Evolutionary conservation across 2,113 vertebrate species (phyloP), one percentile per base, ranked within the genome.

Genomic region (Galeopterus variegatus): DNA sequence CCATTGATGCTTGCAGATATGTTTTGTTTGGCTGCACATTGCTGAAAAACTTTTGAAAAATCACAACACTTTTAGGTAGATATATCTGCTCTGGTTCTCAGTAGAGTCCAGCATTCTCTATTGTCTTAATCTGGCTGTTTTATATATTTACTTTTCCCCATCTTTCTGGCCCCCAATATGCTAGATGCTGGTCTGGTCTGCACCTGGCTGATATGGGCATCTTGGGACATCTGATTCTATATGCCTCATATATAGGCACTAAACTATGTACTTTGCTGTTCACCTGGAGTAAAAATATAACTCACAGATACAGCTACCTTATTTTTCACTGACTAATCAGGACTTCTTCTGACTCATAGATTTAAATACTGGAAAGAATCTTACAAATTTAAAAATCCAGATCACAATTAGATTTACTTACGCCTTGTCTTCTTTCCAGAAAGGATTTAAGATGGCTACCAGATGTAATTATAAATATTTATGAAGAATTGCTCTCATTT

Each of bases 381-480:
- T 84, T 84, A 50, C 41, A 65, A 76, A 79, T 56, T 67, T 88
- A 85, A 86, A 93, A 93, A 56, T 91, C 26, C n/a, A 80, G 65
- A 79, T 92, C 6, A 48, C 19, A 96, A 73, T 76, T 75, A 80
- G 10, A 41, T 86, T 79, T 86, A 60, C 73, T 89, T 58, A 60
- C 26, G 69, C 8, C 36, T 95, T 18, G 7, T 2, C 31, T 36
- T 58, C n/a, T 50, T 75, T 79, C 45, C 36, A 75, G 50, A 84
- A 92, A 94, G 70, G 26, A 82, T 26, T 73, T 88, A 86, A 18
- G 17, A 73, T 72, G 6, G n/a, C 23, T 82, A 52, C 23, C 28
- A 58, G 62, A 93, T 31, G 0, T 41, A 90, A 13, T 23, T 77
- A 48, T 28, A 45, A 73, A 96, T 12, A 79, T 73, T 28, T 13